These are phyloP conservation scores for Xanthia icteritia DNA, from an alignment of 2,888 invertebrate genomes.

Conservation along the genomic window DNA sequence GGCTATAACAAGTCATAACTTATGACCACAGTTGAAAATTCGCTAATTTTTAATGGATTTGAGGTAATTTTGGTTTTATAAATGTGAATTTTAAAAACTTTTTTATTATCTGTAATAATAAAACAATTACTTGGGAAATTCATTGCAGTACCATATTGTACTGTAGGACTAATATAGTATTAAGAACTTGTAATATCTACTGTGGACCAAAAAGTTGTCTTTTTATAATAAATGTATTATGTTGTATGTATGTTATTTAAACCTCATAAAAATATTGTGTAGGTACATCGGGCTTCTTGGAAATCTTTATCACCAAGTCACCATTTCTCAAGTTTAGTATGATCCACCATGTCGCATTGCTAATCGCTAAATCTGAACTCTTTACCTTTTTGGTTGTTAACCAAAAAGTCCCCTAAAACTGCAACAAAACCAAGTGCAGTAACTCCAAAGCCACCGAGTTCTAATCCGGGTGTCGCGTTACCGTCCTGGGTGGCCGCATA, in stretches of 20 bases:
- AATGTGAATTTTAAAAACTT: too few species aligned
- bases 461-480: slow-evolving; percentile 85
- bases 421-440: slow-evolving; percentile 36
- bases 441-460: slow-evolving; percentile 69
- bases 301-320: neutral
- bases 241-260: neutral
- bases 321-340: neutral
- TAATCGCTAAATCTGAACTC: neutral
- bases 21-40: too few species aligned
- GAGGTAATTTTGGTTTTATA: too few species aligned
- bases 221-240: neutral
- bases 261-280: neutral
- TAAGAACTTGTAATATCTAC: neutral
- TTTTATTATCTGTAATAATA: too few species aligned
- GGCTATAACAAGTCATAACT: too few species aligned
- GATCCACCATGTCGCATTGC: neutral
- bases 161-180: neutral
- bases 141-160: neutral
- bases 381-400: neutral
- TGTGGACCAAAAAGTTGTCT: neutral
- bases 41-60: too few species aligned
- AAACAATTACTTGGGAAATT: too few species aligned
- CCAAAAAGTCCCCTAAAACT: slow-evolving; percentile 25
- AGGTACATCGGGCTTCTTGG: too few species aligned
- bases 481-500: slow-evolving; percentile 83